Percentiles rank a stretch among this genome's conserved stretches.
phyloP scores from a whole-genome alignment of 2,113 vertebrate species.

The Pionites leucogaster region DNA sequence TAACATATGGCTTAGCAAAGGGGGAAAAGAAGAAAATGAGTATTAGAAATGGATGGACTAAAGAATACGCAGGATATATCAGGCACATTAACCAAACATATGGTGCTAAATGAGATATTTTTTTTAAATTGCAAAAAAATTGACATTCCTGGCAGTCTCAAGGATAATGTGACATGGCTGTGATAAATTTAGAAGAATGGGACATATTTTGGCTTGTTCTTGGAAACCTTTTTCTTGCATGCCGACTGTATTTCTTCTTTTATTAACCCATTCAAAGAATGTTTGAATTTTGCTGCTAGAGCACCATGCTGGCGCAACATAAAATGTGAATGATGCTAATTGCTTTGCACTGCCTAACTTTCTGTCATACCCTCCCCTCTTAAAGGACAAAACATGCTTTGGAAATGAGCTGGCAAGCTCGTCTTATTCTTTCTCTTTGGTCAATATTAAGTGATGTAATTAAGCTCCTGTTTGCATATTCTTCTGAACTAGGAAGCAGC shows the following conservation, averaged over 20 bases:
- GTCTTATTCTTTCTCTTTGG: slow-evolving; percentile 37
- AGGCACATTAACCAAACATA: slow-evolving; percentile 72
- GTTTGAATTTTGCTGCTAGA: slow-evolving; percentile 73
- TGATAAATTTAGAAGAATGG: slow-evolving; percentile 75
- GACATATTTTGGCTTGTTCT: slow-evolving; percentile 71
- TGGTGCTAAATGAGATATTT: slow-evolving; percentile 65
- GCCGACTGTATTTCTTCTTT: slow-evolving; percentile 69
- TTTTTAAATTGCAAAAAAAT: slow-evolving; percentile 75
- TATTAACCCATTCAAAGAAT: slow-evolving; percentile 77
- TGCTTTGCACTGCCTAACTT: slow-evolving; percentile 76
- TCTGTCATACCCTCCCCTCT: slow-evolving; percentile 63
- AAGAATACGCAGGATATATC: slow-evolving; percentile 76
- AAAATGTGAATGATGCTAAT: slow-evolving; percentile 75
- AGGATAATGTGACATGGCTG: slow-evolving; percentile 70
- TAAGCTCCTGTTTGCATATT: slow-evolving; percentile 67
- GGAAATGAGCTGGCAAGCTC: slow-evolving; percentile 67
- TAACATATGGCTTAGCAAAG: slow-evolving; percentile 64
- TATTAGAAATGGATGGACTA: slow-evolving; percentile 66
- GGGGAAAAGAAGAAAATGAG: slow-evolving; percentile 55
- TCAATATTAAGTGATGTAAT: slow-evolving; percentile 67
- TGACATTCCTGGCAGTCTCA: slow-evolving; percentile 71
- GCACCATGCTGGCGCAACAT: slow-evolving; percentile 68
- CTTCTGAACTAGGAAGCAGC: slow-evolving; percentile 65
- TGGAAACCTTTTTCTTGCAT: slow-evolving; percentile 73
- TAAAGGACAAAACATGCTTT: slow-evolving; percentile 71